Evolutionary conservation across 2,888 invertebrate genomes (phyloP).

Genomic region (Pyrrhia umbra): DNA sequence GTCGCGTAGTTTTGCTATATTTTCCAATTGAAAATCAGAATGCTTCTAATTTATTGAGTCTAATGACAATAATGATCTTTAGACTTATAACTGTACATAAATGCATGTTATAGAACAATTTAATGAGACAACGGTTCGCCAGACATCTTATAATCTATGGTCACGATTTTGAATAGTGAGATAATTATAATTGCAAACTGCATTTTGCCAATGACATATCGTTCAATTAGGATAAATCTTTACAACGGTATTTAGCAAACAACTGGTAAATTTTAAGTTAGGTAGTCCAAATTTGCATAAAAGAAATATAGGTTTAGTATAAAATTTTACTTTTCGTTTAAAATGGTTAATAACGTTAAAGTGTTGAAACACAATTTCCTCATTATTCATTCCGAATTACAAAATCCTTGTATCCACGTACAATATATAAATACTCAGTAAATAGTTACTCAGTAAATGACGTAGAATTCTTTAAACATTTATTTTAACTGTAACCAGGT

Average conservation of each 20-base stretch:
- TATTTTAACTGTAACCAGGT: conserved; percentile 14
- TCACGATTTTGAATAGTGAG: conserved; percentile 46
- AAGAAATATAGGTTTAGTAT: neutral
- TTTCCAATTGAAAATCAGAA: neutral
- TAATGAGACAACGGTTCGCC: conserved; percentile 9
- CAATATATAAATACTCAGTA: conserved; percentile 38
- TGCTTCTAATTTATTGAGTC: neutral
- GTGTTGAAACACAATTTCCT: conserved; percentile 42
- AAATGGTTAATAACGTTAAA: conserved; percentile 18
- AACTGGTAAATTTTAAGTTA: conserved; percentile 1
- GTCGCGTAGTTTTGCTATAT: neutral
- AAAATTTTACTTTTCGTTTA: neutral
- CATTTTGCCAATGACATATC: conserved; percentile 15
- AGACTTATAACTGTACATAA: conserved; percentile 6
- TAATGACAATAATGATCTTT: neutral
- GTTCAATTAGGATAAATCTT: conserved; percentile 37
- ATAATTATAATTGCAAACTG: conserved; percentile 39
- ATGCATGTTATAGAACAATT: conserved; percentile 15
- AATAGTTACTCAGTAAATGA: conserved; percentile 17
- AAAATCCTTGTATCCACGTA: conserved; percentile 39
- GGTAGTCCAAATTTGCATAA: neutral
- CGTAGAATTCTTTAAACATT: conserved; percentile 17
- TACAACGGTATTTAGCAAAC: conserved; percentile 4
- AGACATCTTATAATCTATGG: conserved; percentile 46
- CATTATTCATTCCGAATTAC: conserved; percentile 32